Evolutionary conservation across 1,140 invertebrate genomes (phyloP).

Genomic region (Meloidogyne exigua): DNA sequence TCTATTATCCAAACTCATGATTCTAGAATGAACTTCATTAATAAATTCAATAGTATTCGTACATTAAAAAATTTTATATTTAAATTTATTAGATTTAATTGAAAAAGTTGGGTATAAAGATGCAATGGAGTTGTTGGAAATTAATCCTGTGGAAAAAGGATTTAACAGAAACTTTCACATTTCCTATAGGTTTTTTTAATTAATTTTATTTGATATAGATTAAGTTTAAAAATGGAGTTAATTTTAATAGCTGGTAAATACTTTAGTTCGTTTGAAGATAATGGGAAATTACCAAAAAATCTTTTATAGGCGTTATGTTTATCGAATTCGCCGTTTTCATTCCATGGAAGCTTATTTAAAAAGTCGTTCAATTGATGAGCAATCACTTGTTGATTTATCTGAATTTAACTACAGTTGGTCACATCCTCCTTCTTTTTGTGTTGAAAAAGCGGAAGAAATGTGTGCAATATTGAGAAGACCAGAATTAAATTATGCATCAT

Average conservation of each 20-base stretch:
- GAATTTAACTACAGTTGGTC: slow-evolving; percentile 49
- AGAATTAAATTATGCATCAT: slow-evolving; percentile 50
- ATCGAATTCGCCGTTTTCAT: slow-evolving; percentile 43
- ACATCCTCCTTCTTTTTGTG: slow-evolving; percentile 43
- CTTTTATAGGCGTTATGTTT: slow-evolving; percentile 45
- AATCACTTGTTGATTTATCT: slow-evolving; percentile 35
- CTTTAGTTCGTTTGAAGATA: too few species aligned
- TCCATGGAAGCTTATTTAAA: background rate
- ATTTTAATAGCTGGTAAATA: too few species aligned
- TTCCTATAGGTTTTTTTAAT: slow-evolving; percentile 38
- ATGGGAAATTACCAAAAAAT: background rate
- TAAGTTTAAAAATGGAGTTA: too few species aligned
- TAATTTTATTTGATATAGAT: too few species aligned
- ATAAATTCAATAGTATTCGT: slow-evolving; percentile 36
- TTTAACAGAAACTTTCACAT: slow-evolving; percentile 43
- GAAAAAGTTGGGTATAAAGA: background rate
- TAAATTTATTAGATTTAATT: slow-evolving; percentile 18
- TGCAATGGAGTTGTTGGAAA: slow-evolving; percentile 33
- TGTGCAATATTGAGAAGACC: slow-evolving; percentile 34
- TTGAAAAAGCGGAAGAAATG: slow-evolving; percentile 30
- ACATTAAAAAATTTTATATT: background rate
- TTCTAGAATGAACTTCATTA: slow-evolving; percentile 18
- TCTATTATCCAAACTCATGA: slow-evolving; percentile 5
- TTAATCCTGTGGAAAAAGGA: slow-evolving; percentile 47
- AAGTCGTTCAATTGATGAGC: slow-evolving; percentile 11